Evolutionary conservation across 2,797 vertebrate species (phyloP), one percentile per base, ranked within the genome.

Genomic region (Sciurus vulgaris): DNA sequence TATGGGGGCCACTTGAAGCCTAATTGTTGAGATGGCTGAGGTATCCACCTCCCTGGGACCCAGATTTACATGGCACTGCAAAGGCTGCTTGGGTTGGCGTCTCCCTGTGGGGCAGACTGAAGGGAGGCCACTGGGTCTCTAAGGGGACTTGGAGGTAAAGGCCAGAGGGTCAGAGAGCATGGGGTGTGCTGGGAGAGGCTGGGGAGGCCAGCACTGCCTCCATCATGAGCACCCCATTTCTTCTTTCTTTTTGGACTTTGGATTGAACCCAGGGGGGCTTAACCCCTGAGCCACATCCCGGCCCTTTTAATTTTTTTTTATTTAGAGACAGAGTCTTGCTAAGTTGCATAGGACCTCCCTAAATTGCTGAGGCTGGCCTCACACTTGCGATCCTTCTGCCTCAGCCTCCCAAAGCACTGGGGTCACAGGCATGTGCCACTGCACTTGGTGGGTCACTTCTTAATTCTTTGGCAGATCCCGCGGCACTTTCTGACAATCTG

Each of bases 1-100:
- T 96, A 98, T 81, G 38, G 94, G 91, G 95, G 63, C 89, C 97
- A 79, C 97, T 96, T 96, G 95, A 95, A 95, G 91, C 87, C 97
- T 97, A 96, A 96, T 97, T 96, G 96, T 72, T 10, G 73, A 83
- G 89, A 81, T 67, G 74, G 82, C 76, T 0, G 67, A 65, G 92
- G 84, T 3, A 1, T 51, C 49, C 0, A 7, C 63, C 95, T 93
- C 86, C 14, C 89, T 82, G 77, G 79, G 86, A 81, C 13, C 69
- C 59, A 51, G 91, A 97, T 88, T 96, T 83, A 94, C 91, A 76
- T 0, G 76, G 51, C 0, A 1, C 78, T 47, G 61, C 28, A 38
- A 1, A 9, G 63, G 44, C 13, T 92, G 15, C 49, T 33, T 0
- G 0, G 13, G 47, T 1, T 5, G 82, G 76, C 0, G 0, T 77